Evolutionary conservation across 2,797 vertebrate species (phyloP), one percentile per base, ranked within the genome.

Genomic region (Mormyrops boulengeri): DNA sequence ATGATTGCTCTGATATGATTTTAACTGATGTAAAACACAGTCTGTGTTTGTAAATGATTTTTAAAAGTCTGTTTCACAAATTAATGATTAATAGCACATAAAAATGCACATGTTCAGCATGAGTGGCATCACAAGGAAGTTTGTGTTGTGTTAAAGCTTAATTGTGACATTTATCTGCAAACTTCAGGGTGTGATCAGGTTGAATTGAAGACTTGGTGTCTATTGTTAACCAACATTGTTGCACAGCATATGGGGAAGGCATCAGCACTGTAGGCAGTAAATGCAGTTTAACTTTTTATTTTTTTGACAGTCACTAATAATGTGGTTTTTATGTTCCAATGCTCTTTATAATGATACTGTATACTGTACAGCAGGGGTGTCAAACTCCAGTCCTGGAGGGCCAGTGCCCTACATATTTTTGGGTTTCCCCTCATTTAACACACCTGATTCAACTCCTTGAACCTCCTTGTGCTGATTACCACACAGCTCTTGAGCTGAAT

Each of bases 151-250:
- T 88, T 73, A 49, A 88, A 88, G 60, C 41, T 17, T 22, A 26
- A 90, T 88, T 91, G 53, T 50, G 91, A 26, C n/a, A 44, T 41
- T 88, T 88, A 38, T 19, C 38, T 47, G 26, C 26, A 7, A 57
- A 30, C 52, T n/a, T 30, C 85, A 55, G 50, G 14, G 49, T 30
- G 12, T 53, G 26, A 87, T 30, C 50, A 19, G 22, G 50, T 52
- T 84, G 8, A 12, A 49, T 30, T 8, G 44, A 49, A 26, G 22
- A 26, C n/a, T 8, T 26, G 47, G 7, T 82, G 22, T 82, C 19
- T 84, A 22, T 85, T 26, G 44, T 85, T 26, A 11, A 26, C 34
- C 30, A 26, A 38, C 14, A 38, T 69, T 30, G 66, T 69, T 30
- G 30, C 30, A 77, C 34, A 77, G 34, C 69, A 41, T 41, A 77